Conservation (phyloP, 92 coral and sea anemone species). For the Muricea muricata region DNA sequence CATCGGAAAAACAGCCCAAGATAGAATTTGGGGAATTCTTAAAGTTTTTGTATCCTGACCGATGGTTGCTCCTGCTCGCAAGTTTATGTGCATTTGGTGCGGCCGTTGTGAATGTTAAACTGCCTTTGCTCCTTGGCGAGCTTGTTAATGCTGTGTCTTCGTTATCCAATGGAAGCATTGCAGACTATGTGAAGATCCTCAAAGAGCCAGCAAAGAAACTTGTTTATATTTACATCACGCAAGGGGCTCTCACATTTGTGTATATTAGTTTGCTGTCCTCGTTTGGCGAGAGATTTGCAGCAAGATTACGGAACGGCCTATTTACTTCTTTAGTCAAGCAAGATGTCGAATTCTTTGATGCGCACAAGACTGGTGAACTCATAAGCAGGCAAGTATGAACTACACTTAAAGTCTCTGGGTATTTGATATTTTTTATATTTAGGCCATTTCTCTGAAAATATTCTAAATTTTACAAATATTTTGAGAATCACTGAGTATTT, state of each 20-base stretch:
- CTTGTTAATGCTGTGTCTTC: constrained; percentile 93
- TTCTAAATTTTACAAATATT: too few species aligned
- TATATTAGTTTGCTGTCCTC: constrained; percentile 92
- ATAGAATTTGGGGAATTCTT: constrained; percentile 80
- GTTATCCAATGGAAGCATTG: constrained; percentile 73
- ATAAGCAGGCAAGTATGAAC: constrained; percentile 77
- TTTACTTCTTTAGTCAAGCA: constrained; percentile 85
- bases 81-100: constrained; percentile 95
- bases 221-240: constrained; percentile 79
- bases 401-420: too few species aligned
- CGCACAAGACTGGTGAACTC: constrained; percentile 94
- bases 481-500: too few species aligned
- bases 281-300: constrained; percentile 94
- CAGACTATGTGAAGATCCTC: constrained; percentile 75
- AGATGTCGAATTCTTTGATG: constrained; percentile 98
- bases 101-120: constrained; percentile 85
- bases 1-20: constrained; percentile 60
- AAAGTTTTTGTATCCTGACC: constrained; percentile 83
- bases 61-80: constrained; percentile 87
- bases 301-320: constrained; percentile 83
- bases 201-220: constrained; percentile 81
- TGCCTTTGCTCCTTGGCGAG: constrained; percentile 89
- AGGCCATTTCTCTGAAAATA: too few species aligned
- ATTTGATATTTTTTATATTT: too few species aligned
- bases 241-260: constrained; percentile 83